These are phyloP conservation scores for Leptinotarsa texana DNA, from an alignment of 1,140 invertebrate species.

Conservation along the genomic window DNA sequence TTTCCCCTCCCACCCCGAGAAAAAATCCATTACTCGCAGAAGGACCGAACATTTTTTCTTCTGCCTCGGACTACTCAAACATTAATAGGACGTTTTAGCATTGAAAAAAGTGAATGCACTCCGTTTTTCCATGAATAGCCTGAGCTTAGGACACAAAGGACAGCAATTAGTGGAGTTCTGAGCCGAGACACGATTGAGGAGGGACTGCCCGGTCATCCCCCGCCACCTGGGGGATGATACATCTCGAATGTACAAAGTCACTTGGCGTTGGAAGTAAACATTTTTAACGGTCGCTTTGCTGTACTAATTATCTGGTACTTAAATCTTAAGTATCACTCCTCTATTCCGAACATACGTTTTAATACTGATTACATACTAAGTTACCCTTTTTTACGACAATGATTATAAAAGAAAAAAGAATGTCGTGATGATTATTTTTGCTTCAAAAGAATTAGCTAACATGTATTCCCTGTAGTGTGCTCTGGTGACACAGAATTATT, in stretches of 20 bases:
- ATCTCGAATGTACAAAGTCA: neutral
- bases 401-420: too few relatives aligned
- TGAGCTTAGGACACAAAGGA: conserved; percentile 2
- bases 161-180: conserved; percentile 1
- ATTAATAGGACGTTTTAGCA: conserved; percentile 1
- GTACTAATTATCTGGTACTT: too few relatives aligned
- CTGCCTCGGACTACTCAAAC: conserved; percentile 5
- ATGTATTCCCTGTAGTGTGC: too few relatives aligned
- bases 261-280: too few relatives aligned
- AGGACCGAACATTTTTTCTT: neutral
- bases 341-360: too few relatives aligned
- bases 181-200: neutral
- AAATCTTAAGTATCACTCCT: too few relatives aligned
- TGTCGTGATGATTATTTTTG: too few relatives aligned
- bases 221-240: neutral
- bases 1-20: neutral
- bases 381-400: too few relatives aligned
- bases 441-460: too few relatives aligned
- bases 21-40: neutral
- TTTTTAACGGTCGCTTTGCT: too few relatives aligned
- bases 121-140: conserved; percentile 7
- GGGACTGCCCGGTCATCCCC: neutral
- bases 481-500: too few relatives aligned
- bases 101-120: neutral
- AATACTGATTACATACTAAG: too few relatives aligned